These are phyloP conservation scores for Harpegnathos saltator DNA, from an alignment of 1,140 invertebrate species.

Conservation along the genomic window DNA sequence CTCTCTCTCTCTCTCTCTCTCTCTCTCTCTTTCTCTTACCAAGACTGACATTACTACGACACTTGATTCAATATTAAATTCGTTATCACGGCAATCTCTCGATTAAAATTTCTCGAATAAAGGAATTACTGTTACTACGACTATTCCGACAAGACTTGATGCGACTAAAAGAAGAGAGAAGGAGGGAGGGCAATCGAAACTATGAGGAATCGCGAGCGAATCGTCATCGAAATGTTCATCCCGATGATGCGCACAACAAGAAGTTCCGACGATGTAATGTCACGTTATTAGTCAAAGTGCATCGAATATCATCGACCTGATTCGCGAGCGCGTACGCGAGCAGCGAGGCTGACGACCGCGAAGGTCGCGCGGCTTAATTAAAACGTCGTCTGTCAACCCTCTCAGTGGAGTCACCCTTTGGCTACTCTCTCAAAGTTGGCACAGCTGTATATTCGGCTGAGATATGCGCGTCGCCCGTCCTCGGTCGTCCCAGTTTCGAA, in stretches of 20 bases:
- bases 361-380: constrained; percentile 32
- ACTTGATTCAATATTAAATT: too few species aligned
- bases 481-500: not conserved
- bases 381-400: constrained; percentile 36
- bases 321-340: not conserved
- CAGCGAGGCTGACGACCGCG: constrained; percentile 1
- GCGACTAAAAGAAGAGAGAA: too few species aligned
- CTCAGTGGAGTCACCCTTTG: not conserved
- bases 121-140: too few species aligned
- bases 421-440: not conserved
- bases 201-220: constrained; percentile 1
- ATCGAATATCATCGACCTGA: constrained; percentile 16
- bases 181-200: not conserved
- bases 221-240: constrained; percentile 70
- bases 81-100: too few species aligned
- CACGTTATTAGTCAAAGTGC: constrained; percentile 58
- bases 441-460: not conserved
- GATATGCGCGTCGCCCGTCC: not conserved
- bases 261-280: constrained; percentile 49
- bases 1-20: too few species aligned
- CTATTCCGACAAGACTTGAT: too few species aligned
- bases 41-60: too few species aligned
- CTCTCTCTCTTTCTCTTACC: too few species aligned
- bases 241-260: constrained; percentile 68
- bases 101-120: too few species aligned